Base-by-base conservation (phyloP, 2,888 invertebrate species). In the Oxycera nigricornis region DNA sequence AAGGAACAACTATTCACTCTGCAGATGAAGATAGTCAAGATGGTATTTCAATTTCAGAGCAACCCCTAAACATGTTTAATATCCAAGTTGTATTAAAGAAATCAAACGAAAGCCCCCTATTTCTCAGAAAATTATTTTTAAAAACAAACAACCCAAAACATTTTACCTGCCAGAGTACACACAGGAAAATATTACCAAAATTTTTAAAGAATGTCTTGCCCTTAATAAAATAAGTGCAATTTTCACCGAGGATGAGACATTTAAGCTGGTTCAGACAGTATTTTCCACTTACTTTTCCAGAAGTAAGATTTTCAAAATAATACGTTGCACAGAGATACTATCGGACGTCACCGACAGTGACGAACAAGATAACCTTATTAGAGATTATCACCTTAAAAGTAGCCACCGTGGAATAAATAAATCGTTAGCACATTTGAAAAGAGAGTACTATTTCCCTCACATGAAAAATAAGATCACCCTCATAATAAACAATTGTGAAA, bases 61-160 rank as follows among this genome's bases (percentile, higher is more conserved):
- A 77, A 77, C 78, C 79, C 30, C n/a, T 79, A 17, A 79, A 79
- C 46, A 76, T 76, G 50, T 77, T 77, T 17, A 73, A 39, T 9
- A 17, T 73, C 24, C 77, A 77, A 73, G 14, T 77, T 2, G 50
- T 74, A 24, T 59, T 77, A 14, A 72, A 73, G 46, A 70, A 61
- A n/a, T n/a, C n/a, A n/a, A n/a, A n/a, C n/a, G n/a, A n/a, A n/a
- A n/a, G n/a, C n/a, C n/a, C n/a, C n/a, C n/a, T n/a, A n/a, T n/a
- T n/a, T n/a, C n/a, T n/a, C n/a, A n/a, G n/a, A n/a, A n/a, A n/a
- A n/a, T 26, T 3, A 55, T 73, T 22, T 78, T 79, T 61, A 78
- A 59, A 52, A 78, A 79, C 52, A 79, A 70, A 68, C 74, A 76
- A 59, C 70, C 78, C 22, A 22, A 73, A 11, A 76, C 31, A 50